Conservation (phyloP, 2,797 vertebrate species). For the Eulemur coronatus region DNA sequence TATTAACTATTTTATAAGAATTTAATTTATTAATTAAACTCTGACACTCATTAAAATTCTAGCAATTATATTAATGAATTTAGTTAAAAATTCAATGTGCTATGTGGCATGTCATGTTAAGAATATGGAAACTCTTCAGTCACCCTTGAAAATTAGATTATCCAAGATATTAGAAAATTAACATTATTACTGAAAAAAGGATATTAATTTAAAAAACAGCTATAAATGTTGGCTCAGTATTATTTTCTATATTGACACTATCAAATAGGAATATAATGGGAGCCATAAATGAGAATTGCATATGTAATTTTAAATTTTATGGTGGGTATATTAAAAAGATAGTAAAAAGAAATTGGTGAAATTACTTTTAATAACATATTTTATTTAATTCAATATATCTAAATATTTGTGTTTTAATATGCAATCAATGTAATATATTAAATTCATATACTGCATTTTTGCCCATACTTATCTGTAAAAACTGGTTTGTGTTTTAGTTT, state of each 20-base stretch:
- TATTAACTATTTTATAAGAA: background rate
- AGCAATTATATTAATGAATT: background rate
- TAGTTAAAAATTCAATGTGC: background rate
- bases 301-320: background rate
- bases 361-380: background rate
- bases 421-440: background rate
- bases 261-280: background rate
- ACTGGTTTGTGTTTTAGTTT: background rate
- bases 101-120: background rate
- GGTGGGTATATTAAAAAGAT: background rate
- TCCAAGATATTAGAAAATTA: background rate
- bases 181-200: background rate
- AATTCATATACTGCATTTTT: background rate
- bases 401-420: background rate
- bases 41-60: background rate
- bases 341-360: background rate
- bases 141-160: background rate
- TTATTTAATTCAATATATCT: background rate
- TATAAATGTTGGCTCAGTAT: background rate
- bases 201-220: background rate
- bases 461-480: background rate
- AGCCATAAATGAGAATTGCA: background rate
- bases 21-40: background rate
- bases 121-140: background rate
- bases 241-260: background rate